Evolutionary conservation across 2,888 invertebrate genomes (phyloP).

Genomic region (Luffia ferchaultella): DNA sequence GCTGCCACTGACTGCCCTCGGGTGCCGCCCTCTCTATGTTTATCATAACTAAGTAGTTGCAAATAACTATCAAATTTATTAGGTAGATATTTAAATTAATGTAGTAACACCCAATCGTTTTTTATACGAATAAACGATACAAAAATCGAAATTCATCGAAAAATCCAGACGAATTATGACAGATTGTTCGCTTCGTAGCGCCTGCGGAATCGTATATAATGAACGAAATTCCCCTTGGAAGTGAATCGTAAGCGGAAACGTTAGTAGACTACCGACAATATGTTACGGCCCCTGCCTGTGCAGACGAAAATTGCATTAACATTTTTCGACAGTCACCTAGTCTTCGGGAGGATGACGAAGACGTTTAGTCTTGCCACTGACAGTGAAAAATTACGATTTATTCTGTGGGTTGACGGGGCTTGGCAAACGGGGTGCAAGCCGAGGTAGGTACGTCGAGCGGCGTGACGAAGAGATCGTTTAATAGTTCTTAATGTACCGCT

Average conservation of each 20-base stretch:
- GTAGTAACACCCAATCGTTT: not conserved
- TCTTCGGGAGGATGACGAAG: slow-evolving; percentile 45
- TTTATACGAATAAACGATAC: not conserved
- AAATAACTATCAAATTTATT: slow-evolving; percentile 23
- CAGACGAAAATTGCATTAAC: slow-evolving; percentile 48
- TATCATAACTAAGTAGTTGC: too few relatives aligned
- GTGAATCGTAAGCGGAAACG: slow-evolving; percentile 23
- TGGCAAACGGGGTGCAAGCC: not conserved
- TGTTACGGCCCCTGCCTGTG: slow-evolving; percentile 33
- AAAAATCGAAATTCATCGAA: not conserved
- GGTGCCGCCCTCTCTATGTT: too few relatives aligned
- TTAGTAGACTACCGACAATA: slow-evolving; percentile 25
- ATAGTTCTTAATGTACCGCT: slow-evolving; percentile 60
- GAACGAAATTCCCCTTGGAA: slow-evolving; percentile 26
- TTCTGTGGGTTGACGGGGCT: not conserved
- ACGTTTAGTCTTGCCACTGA: slow-evolving; percentile 49
- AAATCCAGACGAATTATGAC: not conserved
- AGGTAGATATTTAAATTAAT: not conserved
- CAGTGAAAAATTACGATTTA: slow-evolving; percentile 56
- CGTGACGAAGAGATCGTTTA: slow-evolving; percentile 37
- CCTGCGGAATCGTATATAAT: slow-evolving; percentile 17
- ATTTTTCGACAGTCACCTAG: slow-evolving; percentile 58
- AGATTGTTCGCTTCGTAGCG: not conserved
- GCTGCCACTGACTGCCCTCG: too few relatives aligned
- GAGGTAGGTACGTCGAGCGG: not conserved